These are phyloP conservation scores for Eulemur rubriventer DNA, from an alignment of 2,797 vertebrate genomes.

Conservation along the genomic window DNA sequence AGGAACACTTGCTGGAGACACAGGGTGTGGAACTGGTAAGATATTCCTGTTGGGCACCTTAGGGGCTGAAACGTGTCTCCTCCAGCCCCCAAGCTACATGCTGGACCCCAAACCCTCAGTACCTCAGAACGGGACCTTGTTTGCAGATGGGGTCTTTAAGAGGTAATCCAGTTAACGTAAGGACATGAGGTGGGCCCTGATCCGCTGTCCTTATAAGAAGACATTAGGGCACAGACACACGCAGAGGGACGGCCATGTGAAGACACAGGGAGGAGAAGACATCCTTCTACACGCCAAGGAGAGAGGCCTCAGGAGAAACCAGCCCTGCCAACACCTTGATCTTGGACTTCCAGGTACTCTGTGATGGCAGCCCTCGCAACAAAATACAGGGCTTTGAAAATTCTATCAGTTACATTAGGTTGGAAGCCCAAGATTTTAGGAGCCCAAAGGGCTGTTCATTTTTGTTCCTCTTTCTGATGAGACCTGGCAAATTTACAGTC, in stretches of 20 bases:
- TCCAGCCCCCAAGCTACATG: accelerated
- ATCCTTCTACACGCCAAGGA: accelerated
- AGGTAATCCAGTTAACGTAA: neutral
- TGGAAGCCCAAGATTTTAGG: neutral
- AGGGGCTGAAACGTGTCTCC: neutral
- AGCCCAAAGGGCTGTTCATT: neutral
- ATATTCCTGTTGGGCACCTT: neutral
- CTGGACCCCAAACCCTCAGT: neutral
- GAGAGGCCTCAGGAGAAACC: neutral
- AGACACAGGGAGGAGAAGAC: neutral
- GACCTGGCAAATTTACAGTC: neutral
- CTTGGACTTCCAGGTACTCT: neutral
- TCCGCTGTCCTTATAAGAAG: neutral
- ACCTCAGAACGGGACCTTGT: neutral
- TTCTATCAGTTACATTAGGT: accelerated
- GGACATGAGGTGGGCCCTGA: neutral
- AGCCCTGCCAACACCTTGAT: accelerated
- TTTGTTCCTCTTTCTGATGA: neutral
- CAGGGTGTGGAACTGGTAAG: neutral
- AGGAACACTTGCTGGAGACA: neutral
- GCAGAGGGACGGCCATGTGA: neutral
- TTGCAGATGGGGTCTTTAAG: neutral
- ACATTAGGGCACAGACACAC: neutral
- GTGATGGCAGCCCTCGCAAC: neutral
- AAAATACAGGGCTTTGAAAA: neutral